Base-by-base conservation (phyloP, 1,140 invertebrate genomes). In the Mizuhopecten yessoensis region DNA sequence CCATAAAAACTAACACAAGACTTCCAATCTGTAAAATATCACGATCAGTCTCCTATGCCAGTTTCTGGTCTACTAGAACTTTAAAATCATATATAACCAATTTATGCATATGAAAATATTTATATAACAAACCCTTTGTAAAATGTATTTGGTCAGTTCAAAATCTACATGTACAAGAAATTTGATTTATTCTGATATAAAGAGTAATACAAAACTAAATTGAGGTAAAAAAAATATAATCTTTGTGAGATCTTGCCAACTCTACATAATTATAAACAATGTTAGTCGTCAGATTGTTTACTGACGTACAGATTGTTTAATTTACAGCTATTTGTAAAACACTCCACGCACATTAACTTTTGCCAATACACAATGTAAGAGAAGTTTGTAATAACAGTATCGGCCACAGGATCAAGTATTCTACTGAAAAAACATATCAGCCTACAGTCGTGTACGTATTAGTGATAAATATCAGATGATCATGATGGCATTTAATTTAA, bases 291-390 rank as follows among this genome's bases (percentile, higher is more conserved):
- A 75, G 11, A 11, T 29, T 75, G 57, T 75, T 75, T 75, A 75
- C 57, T 75, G 57, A 75, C 29, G 57, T 17, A 75, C 57, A 75
- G 57, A 75, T 75, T 75, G 57, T 75, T 75, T 75, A 75, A 75
- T 75, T 29, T 29, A 75, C n/a, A 1, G 57, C 57, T 75, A 75
- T n/a, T 75, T 75, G 57, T 75, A 29, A 17, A 75, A n/a, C 23
- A n/a, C 2, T 57, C 23, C 17, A 75, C 5, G 57, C 57, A 75
- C 11, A 75, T 75, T 75, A 75, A 75, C 57, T 75, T 75, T 75
- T 29, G 57, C 57, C 57, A 75, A 75, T 75, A 75, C n/a, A 75
- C 57, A 75, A 75, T 75, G 57, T 75, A 75, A 75, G n/a, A 29
- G 23, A 75, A n/a, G 17, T 75, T 75, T 75, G 57, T 75, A 75